Evolutionary conservation across 2,888 invertebrate genomes (phyloP).

Genomic region (Cylloceria caligata): DNA sequence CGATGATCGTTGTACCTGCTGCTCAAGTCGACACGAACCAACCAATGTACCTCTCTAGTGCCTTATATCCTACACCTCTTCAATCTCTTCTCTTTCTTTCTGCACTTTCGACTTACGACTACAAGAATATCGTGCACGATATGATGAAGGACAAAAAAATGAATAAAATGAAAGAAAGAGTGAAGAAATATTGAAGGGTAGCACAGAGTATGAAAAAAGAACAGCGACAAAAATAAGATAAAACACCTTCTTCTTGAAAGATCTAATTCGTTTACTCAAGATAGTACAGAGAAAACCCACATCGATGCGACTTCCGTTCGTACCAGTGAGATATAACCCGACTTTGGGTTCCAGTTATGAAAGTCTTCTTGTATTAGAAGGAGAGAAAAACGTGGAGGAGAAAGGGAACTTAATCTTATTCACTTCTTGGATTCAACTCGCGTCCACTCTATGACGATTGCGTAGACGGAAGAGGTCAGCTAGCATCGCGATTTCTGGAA

Average conservation of each 20-base stretch:
- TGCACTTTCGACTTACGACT: conserved; percentile 50
- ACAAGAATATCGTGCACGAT: conserved; percentile 56
- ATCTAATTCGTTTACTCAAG: conserved; percentile 16
- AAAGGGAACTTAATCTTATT: conserved; percentile 39
- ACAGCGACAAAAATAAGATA: conserved; percentile 22
- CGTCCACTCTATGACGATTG: conserved; percentile 2
- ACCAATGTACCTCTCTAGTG: conserved; percentile 65
- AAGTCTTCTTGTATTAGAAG: conserved; percentile 7
- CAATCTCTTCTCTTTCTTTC: conserved; percentile 40
- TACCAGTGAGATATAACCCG: not conserved
- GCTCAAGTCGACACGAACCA: conserved; percentile 66
- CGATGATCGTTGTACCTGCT: conserved; percentile 68
- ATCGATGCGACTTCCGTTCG: conserved; percentile 44
- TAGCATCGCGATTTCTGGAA: conserved; percentile 56
- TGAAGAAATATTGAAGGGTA: conserved; percentile 27
- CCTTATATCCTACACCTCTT: conserved; percentile 47
- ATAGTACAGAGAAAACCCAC: conserved; percentile 7
- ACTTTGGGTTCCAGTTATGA: conserved; percentile 16
- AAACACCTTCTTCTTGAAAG: conserved; percentile 23
- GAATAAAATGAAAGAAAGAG: conserved; percentile 36
- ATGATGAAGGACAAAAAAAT: conserved; percentile 23
- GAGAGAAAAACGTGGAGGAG: conserved; percentile 7
- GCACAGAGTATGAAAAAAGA: conserved; percentile 32
- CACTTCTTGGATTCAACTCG: conserved; percentile 12
- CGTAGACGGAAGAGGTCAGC: conserved; percentile 13